A percentile compares a stretch with the other conserved stretches of the same genome.
Evolutionary conservation across 2,888 invertebrate genomes (phyloP).

Genomic region (Euzetes globulus): DNA sequence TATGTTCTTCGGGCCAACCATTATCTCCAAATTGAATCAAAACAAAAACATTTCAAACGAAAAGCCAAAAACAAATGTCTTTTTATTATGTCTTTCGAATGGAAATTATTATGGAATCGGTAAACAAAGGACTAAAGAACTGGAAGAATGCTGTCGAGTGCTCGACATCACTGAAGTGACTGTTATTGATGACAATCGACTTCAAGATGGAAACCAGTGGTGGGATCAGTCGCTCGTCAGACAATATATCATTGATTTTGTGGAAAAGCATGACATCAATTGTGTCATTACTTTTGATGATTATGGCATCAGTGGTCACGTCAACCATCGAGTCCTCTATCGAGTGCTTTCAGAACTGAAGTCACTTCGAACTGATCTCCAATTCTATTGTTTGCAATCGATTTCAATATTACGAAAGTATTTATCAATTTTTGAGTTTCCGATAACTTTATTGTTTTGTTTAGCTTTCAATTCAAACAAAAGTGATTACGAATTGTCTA

Average conservation of each 20-base stretch:
- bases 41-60: too few relatives aligned
- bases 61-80: slow-evolving; percentile 53
- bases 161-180: not conserved
- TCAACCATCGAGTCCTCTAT: slow-evolving; percentile 66
- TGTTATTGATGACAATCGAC: slow-evolving; percentile 32
- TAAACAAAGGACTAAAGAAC: slow-evolving; percentile 25
- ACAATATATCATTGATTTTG: slow-evolving; percentile 37
- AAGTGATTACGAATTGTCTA: not conserved
- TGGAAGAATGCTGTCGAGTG: slow-evolving; percentile 18
- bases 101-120: slow-evolving; percentile 52
- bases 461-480: slow-evolving; percentile 1
- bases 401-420: slow-evolving; percentile 45
- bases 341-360: slow-evolving; percentile 42
- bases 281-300: slow-evolving; percentile 81
- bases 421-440: slow-evolving; percentile 34
- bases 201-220: slow-evolving; percentile 35
- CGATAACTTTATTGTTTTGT: slow-evolving; percentile 18
- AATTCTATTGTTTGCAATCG: slow-evolving; percentile 43
- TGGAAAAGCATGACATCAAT: slow-evolving; percentile 28
- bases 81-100: slow-evolving; percentile 74
- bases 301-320: slow-evolving; percentile 83
- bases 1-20: slow-evolving; percentile 95
- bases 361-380: slow-evolving; percentile 37
- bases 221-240: slow-evolving; percentile 38
- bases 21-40: slow-evolving; percentile 46